Percentiles rank a stretch among this genome's conserved stretches.
Conservation (phyloP, 2,797 vertebrate genomes). For the Poecilia gillii region DNA sequence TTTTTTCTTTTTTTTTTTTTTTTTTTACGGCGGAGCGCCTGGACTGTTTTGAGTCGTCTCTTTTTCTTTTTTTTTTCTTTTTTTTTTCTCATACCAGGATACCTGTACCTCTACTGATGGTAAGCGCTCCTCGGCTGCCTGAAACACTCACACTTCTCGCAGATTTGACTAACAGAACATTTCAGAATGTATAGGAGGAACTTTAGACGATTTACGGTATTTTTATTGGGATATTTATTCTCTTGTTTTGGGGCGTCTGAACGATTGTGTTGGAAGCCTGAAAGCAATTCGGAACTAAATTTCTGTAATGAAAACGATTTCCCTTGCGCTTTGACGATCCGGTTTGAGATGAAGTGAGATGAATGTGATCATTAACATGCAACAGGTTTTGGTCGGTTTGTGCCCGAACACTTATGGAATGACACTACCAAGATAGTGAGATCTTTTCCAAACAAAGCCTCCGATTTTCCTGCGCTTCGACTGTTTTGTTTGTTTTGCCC, state of each 20-base stretch:
- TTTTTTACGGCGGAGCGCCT: constrained; percentile 58
- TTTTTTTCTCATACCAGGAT: constrained; percentile 72
- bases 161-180: background rate
- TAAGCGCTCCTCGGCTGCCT: constrained; percentile 63
- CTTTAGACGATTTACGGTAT: background rate
- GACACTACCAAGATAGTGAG: constrained; percentile 53
- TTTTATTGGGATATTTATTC: background rate
- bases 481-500: background rate
- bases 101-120: constrained; percentile 84
- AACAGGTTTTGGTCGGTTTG: constrained; percentile 43
- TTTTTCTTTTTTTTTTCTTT: constrained; percentile 63
- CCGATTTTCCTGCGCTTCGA: constrained; percentile 13
- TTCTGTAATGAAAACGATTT: background rate
- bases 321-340: background rate
- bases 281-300: background rate
- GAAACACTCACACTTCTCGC: background rate
- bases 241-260: background rate
- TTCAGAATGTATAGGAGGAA: too few species aligned
- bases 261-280: background rate
- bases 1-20: constrained; percentile 38
- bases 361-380: constrained; percentile 10
- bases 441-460: constrained; percentile 54
- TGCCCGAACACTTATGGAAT: constrained; percentile 42
- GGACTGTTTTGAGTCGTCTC: constrained; percentile 67
- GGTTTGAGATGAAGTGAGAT: background rate